Evolutionary conservation across 2,113 vertebrate species (phyloP).

Genomic region (Malurus cyaneus): DNA sequence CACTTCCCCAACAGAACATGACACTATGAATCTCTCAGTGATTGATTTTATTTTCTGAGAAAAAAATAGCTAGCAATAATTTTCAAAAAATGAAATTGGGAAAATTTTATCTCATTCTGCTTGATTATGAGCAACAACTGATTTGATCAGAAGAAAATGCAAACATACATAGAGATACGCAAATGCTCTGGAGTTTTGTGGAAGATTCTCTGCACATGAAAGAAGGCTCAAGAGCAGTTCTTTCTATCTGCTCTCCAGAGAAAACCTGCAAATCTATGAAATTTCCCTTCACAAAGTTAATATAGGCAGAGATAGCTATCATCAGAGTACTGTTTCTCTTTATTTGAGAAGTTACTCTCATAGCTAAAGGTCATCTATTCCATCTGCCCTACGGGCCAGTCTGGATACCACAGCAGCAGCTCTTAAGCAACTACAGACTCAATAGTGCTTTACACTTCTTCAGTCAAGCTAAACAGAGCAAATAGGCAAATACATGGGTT

Average conservation of each 20-base stretch:
- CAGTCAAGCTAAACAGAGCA: neutral
- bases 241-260: neutral
- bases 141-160: neutral
- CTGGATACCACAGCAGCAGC: neutral
- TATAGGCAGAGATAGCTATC: neutral
- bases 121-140: neutral
- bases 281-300: neutral
- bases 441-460: neutral
- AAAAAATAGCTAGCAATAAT: neutral
- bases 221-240: neutral
- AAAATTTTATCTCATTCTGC: neutral
- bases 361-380: neutral
- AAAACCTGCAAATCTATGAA: neutral
- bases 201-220: neutral
- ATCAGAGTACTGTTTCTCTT: neutral
- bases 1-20: neutral
- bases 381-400: neutral
- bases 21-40: neutral
- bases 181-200: rapidly evolving
- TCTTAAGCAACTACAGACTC: neutral
- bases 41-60: neutral
- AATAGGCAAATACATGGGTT: neutral
- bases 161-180: neutral
- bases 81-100: neutral
- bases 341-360: neutral